Base-by-base conservation (phyloP, 2,888 invertebrate genomes). In the Smittia sp. region DNA sequence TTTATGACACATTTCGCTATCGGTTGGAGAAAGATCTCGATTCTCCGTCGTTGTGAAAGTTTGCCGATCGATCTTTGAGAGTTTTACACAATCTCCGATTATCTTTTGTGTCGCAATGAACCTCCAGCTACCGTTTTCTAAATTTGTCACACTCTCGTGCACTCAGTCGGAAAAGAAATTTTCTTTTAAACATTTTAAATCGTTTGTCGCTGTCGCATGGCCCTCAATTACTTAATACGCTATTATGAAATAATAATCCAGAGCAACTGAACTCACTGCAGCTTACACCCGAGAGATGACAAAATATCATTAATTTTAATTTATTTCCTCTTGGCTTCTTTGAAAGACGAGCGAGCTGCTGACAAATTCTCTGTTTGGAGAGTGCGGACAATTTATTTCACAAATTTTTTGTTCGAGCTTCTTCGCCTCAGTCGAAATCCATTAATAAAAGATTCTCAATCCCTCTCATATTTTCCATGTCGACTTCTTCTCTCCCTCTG, bases 281-380 rank as follows among this genome's bases (percentile, higher is more conserved):
- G n/a, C n/a, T 13, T 18, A 46, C 52, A 46, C 2, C 18, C 2
- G 32, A 15, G 46, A 46, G 15, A 46, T 15, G 25, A 65, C 65
- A 65, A 68, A 54, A 69, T 18, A 69, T 69, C 54, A 69, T 69
- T 69, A 69, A 69, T 69, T 69, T 69, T 52, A 69, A 69, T 69
- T 52, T 69, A 22, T 54, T 46, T 68, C 9, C 1, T 41, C 22
- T 67, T 67, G 22, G 13, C 22, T 9, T 67, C 18, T 62, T 62
- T 62, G n/a, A n/a, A n/a, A n/a, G n/a, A n/a, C n/a, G n/a, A n/a
- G n/a, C n/a, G 39, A 52, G 32, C 18, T 66, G 67, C 27, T 67
- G 67, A 67, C 67, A 67, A 69, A 69, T 69, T 69, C 27, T 27
- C 67, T 7, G 24, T 69, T 25, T 54, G 27, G 38, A 69, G 69